Evolutionary conservation across 2,797 vertebrate species (phyloP), one percentile per base, ranked within the genome.

Genomic region (Cynopterus sphinx): DNA sequence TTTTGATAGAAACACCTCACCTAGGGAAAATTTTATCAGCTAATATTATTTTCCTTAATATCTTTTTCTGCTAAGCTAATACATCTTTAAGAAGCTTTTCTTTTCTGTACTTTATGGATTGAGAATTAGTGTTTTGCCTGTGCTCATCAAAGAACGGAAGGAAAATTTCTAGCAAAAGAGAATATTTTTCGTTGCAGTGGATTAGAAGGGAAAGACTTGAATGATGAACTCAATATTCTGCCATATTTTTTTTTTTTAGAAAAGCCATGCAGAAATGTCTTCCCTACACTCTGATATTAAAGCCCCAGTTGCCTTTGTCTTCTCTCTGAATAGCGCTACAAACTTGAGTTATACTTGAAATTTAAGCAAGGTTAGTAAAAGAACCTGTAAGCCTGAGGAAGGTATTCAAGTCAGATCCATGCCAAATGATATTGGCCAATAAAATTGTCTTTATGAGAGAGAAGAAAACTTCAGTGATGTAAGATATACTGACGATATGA

Each of bases 361-460:
- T 88, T 15, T 92, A 61, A 82, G 49, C 36, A 78, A 74, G 33
- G 39, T 95, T 77, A 68, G 61, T 46, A 75, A 78, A 89, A 95
- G 28, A 87, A 41, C 6, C 36, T 41, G 2, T 21, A 49, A 53
- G 10, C 53, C 33, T 57, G n/a, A 24, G 3, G 26, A 55, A 46
- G 31, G 1, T 41, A 36, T 51, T 51, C 33, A 43, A 68, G 43
- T 57, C 49, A 65, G 28, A 71, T 36, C 7, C 4, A n/a, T 15
- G 21, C 13, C 31, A 68, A 73, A 5, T 63, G 49, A 55, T 15
- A 46, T 8, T 73, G 31, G 74, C 11, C 7, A 26, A 9, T 33
- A 65, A 94, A 78, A 73, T 43, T 1, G 3, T 36, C 75, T 82
- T 63, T 65, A 9, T 22, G 10, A 87, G 31, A 77, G 41, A 75